Evolutionary conservation across 1,140 invertebrate genomes (phyloP).

Genomic region (Drosophila willistoni): DNA sequence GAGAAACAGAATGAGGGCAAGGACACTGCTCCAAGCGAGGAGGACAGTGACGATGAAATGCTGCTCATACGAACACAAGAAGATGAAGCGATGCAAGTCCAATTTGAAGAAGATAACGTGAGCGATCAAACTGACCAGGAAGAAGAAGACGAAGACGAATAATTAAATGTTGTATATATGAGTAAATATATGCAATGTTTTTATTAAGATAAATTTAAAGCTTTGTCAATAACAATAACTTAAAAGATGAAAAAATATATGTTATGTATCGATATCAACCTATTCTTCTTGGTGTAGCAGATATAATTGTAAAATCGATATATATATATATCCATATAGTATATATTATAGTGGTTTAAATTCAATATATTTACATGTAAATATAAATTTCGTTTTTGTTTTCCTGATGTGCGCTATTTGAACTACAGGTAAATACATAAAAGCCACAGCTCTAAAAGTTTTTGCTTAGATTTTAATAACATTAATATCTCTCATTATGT

Average conservation of each 20-base stretch:
- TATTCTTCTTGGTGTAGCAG: constrained; percentile 39
- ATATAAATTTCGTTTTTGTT: constrained; percentile 54
- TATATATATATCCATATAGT: constrained; percentile 39
- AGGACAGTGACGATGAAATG: constrained; percentile 71
- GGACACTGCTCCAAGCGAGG: constrained; percentile 6
- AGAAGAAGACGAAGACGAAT: constrained; percentile 38
- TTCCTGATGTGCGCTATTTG: constrained; percentile 59
- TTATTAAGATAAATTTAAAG: constrained; percentile 66
- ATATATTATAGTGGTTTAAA: constrained; percentile 38
- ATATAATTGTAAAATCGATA: constrained; percentile 47
- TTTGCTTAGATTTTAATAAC: constrained; percentile 42
- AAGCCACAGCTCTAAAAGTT: constrained; percentile 75
- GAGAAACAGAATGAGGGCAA: constrained; percentile 38
- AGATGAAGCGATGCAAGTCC: constrained; percentile 23
- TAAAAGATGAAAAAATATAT: constrained; percentile 55
- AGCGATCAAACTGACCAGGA: constrained; percentile 47
- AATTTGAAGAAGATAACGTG: constrained; percentile 57
- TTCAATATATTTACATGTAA: constrained; percentile 64
- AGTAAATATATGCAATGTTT: constrained; percentile 41
- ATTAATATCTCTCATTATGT: constrained; percentile 42
- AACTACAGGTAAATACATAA: constrained; percentile 67
- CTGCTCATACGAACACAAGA: constrained; percentile 57
- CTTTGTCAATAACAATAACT: constrained; percentile 58
- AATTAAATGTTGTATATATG: constrained; percentile 5
- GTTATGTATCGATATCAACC: constrained; percentile 52